These are phyloP conservation scores for Synergus laeviventris DNA, from an alignment of 2,888 invertebrate species.

Conservation along the genomic window DNA sequence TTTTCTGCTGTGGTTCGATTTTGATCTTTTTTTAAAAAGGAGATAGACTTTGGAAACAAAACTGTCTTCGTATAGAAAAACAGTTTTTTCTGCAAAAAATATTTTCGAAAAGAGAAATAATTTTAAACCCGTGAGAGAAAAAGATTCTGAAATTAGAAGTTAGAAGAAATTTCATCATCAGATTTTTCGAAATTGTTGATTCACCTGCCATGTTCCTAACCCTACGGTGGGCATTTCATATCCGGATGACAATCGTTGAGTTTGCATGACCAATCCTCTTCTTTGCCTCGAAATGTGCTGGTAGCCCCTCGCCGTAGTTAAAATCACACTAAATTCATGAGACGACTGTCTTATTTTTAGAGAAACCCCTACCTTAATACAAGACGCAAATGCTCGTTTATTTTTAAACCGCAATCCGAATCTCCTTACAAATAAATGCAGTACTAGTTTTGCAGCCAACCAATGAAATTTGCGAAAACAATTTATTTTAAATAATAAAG, in stretches of 20 bases:
- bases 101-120: neutral
- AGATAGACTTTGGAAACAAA: neutral
- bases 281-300: conserved; percentile 6
- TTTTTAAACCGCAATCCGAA: conserved; percentile 46
- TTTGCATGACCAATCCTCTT: conserved; percentile 58
- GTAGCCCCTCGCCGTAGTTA: conserved; percentile 14
- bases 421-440: conserved; percentile 21
- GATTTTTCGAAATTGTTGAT: neutral
- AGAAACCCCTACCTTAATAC: conserved; percentile 44
- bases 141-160: neutral
- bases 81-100: neutral
- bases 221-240: conserved; percentile 84
- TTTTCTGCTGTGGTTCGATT: neutral
- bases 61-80: neutral
- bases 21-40: neutral
- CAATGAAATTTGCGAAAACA: neutral
- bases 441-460: neutral
- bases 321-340: conserved; percentile 30
- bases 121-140: conserved; percentile 2
- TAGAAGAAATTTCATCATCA: conserved; percentile 5
- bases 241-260: conserved; percentile 72
- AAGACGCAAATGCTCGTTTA: conserved; percentile 43
- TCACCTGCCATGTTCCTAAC: conserved; percentile 78
- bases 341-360: conserved; percentile 38
- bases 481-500: neutral